Conservation (phyloP, 2,888 invertebrate genomes). For the Cheilosia vernalis region DNA sequence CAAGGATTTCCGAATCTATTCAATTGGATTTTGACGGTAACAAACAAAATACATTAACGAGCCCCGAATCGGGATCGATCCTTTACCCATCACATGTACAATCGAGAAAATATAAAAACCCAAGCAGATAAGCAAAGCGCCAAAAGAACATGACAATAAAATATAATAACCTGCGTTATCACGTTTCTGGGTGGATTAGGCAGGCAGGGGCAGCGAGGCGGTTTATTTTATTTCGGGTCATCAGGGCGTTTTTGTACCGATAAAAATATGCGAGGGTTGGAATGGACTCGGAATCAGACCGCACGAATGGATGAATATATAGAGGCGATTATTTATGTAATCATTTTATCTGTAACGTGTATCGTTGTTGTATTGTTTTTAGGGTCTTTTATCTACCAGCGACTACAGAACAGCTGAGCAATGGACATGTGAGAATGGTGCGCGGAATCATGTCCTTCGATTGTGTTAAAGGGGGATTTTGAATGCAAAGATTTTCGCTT, state of each 20-base stretch:
- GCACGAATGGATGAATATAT: conserved; percentile 56
- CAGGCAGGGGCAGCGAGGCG: conserved; percentile 8
- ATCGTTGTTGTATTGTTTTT: conserved; percentile 39
- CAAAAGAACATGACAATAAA: conserved; percentile 72
- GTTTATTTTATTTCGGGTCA: conserved; percentile 57
- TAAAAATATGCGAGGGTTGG: conserved; percentile 48
- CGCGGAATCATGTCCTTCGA: neutral
- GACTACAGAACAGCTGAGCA: conserved; percentile 4
- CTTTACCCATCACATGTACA: conserved; percentile 14
- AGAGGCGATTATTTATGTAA: conserved; percentile 56
- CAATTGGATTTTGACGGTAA: conserved; percentile 63
- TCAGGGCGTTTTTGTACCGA: conserved; percentile 36
- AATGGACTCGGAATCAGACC: neutral
- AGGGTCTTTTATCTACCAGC: conserved; percentile 2
- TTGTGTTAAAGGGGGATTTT: neutral
- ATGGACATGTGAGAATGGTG: neutral
- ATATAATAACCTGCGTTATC: conserved; percentile 74
- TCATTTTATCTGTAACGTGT: conserved; percentile 60
- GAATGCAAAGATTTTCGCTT: neutral
- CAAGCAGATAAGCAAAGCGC: conserved; percentile 64
- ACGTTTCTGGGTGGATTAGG: conserved; percentile 26
- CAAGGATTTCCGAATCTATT: conserved; percentile 67
- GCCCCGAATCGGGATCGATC: conserved; percentile 27
- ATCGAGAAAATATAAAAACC: conserved; percentile 21
- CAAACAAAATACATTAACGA: conserved; percentile 71